Evolutionary conservation across 2,113 vertebrate species (phyloP).

Genomic region (Eublepharis macularius): DNA sequence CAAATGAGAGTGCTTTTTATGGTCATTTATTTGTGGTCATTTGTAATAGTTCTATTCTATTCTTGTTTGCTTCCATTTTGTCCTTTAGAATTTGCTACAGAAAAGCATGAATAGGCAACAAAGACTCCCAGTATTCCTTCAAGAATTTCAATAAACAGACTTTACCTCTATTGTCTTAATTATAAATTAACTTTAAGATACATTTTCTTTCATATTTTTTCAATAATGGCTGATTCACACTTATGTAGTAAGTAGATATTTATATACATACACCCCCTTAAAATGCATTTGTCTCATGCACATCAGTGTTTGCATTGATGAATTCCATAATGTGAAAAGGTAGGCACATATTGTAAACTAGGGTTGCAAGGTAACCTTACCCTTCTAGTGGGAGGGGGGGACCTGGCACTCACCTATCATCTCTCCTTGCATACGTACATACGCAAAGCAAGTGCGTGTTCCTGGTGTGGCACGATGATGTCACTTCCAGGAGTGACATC

Average conservation of each 20-base stretch:
- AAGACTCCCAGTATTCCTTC: constrained; percentile 12
- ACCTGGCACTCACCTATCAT: too few relatives aligned
- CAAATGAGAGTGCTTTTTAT: neutral
- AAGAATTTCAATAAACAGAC: constrained; percentile 5
- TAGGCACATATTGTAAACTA: too few relatives aligned
- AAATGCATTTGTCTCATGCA: neutral
- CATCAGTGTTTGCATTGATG: neutral
- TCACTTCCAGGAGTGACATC: too few relatives aligned
- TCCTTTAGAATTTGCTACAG: neutral
- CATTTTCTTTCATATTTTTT: neutral
- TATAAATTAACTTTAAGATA: neutral
- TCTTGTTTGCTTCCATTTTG: constrained; percentile 34
- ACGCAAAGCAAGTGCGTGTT: too few relatives aligned
- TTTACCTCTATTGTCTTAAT: neutral
- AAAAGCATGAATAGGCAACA: constrained; percentile 24
- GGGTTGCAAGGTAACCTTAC: too few relatives aligned
- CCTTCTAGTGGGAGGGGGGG: too few relatives aligned
- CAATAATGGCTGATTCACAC: neutral
- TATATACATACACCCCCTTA: too few relatives aligned
- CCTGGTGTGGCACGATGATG: too few relatives aligned
- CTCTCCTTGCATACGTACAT: too few relatives aligned
- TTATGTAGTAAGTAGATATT: neutral
- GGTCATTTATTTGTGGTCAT: neutral
- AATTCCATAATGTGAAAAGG: neutral
- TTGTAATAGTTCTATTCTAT: constrained; percentile 19